Evolutionary conservation across 2,888 invertebrate genomes (phyloP).

Genomic region (Melieria crassipennis): DNA sequence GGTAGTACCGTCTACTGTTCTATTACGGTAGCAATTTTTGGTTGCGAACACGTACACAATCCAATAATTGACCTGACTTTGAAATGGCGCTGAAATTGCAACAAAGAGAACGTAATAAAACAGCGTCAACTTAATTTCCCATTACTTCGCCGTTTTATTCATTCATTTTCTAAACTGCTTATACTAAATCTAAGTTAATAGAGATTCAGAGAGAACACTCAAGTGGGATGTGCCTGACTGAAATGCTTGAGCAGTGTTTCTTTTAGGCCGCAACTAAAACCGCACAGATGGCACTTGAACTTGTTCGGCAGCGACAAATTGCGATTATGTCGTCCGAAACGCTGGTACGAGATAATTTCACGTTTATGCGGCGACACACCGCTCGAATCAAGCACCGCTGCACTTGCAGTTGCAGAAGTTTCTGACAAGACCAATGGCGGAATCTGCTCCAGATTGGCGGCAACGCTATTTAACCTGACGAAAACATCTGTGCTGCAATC

Average conservation of each 20-base stretch:
- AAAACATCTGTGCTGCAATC: constrained; percentile 27
- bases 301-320: constrained; percentile 46
- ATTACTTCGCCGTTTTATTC: no score
- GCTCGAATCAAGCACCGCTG: no score
- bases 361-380: constrained; percentile 7
- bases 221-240: constrained; percentile 52
- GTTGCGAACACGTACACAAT: constrained; percentile 13
- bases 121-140: neutral
- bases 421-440: neutral
- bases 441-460: neutral
- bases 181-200: no score
- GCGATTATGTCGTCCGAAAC: constrained; percentile 52
- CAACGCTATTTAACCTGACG: constrained; percentile 21
- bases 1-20: constrained; percentile 67
- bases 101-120: constrained; percentile 20
- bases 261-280: constrained; percentile 54
- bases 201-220: neutral
- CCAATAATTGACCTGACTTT: constrained; percentile 64
- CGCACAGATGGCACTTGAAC: constrained; percentile 58
- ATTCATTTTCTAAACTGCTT: no score
- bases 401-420: neutral
- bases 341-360: constrained; percentile 55
- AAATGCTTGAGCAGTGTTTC: constrained; percentile 54
- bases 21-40: constrained; percentile 64
- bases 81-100: constrained; percentile 6